A percentile compares a stretch with the other conserved stretches of the same genome.
Conservation (phyloP, 2,888 invertebrate species). For the Cataglyphis albicans region DNA sequence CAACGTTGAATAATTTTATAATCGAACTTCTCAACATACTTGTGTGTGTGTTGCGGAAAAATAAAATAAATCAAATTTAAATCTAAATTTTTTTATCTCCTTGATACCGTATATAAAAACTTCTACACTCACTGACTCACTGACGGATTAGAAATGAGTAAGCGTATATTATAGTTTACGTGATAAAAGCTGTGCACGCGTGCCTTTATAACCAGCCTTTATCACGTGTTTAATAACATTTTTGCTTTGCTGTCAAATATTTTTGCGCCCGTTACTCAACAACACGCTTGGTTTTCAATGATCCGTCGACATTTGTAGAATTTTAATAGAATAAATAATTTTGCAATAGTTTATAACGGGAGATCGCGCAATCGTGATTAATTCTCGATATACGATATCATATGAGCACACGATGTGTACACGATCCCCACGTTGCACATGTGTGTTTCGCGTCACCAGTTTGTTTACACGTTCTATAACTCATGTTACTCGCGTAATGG, state of each 20-base stretch:
- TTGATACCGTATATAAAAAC: background rate
- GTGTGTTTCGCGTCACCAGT: conserved; percentile 34
- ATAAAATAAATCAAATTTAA: background rate
- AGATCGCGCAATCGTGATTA: conserved; percentile 18
- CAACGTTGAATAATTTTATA: background rate
- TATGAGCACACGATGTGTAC: conserved; percentile 13
- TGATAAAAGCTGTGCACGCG: background rate
- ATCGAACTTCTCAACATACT: background rate
- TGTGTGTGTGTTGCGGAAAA: background rate
- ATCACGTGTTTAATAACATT: conserved; percentile 13
- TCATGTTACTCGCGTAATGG: conserved; percentile 11
- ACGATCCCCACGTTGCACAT: background rate
- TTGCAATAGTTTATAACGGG: background rate
- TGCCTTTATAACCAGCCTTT: background rate
- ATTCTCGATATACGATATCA: conserved; percentile 22
- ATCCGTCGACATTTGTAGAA: background rate
- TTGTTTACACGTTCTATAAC: conserved; percentile 49
- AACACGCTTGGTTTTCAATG: conserved; percentile 5
- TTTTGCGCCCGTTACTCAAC: background rate
- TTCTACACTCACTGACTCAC: background rate
- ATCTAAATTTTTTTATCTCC: background rate
- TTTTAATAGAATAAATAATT: conserved; percentile 20
- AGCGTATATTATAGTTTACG: background rate
- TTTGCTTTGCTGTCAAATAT: background rate
- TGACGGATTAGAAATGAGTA: conserved; percentile 8